Evolutionary conservation across 2,113 vertebrate genomes (phyloP), one percentile per base, ranked within the genome.

Genomic region (Erythrolamprus reginae): DNA sequence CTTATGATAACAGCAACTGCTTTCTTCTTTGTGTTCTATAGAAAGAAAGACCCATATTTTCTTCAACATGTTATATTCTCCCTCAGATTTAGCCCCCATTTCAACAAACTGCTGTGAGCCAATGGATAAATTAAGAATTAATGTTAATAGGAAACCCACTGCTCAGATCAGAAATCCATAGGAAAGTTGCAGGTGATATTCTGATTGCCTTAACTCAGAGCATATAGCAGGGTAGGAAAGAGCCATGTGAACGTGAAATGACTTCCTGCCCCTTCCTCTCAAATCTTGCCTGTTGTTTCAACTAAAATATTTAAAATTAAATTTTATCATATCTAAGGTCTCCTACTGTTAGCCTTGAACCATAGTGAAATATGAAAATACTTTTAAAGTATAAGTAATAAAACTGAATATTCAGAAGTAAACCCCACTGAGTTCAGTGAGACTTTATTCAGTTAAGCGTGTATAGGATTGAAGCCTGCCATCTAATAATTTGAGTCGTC

Each of bases 141-240:
- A 89, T 86, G 61, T 92, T 93, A 88, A 87, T 38, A 89, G 28
- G 45, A 70, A 92, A 61, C 10, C 70, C 23, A 86, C 92, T 91
- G 5, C 92, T 26, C 33, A 93, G 10, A 15, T 70, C 50, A 50
- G 38, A 86, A 88, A 88, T 91, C 24, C 15, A 82, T 61, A 50
- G 21, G 23, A 24, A 82, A 33, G 10, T 61, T 58, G 26, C 7
- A 50, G 42, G 48, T 28, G 55, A 82, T 17, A 33, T 38, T 45
- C 12, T 88, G 13, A 28, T n/a, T 65, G 23, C 70, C 52, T 58
- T 23, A 4, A 33, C 33, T 91, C 23, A 4, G 19, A 52, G 10
- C 23, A 83, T 50, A 51, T 33, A 91, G 0, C 38, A 48, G 6
- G 23, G 23, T 58, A n/a, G 19, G 53, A 38, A 82, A 83, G 26